A percentile compares a stretch with the other conserved stretches of the same genome.
phyloP scores from a whole-genome alignment of 2,888 invertebrate species.

The Baccha elongata region DNA sequence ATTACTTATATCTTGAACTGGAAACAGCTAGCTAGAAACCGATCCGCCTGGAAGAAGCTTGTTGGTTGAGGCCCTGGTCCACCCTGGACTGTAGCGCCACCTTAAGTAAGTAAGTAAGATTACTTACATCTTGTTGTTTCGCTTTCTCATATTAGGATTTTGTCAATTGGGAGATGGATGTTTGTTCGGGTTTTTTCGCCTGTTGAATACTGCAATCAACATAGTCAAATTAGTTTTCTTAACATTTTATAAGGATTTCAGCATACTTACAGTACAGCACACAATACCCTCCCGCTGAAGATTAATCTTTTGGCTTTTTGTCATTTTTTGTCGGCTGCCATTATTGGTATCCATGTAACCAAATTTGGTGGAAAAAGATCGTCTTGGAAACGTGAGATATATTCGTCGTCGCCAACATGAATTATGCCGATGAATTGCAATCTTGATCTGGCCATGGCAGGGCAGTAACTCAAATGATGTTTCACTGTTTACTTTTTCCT shows the following conservation, averaged over 20 bases:
- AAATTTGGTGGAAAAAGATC: constrained; percentile 97
- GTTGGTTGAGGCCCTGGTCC: no score
- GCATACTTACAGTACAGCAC: constrained; percentile 87
- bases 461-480: no score
- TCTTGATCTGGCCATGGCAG: no score
- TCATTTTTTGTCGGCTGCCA: constrained; percentile 87
- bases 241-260: not conserved
- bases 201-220: constrained; percentile 78
- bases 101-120: no score
- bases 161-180: constrained; percentile 75
- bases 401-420: no score
- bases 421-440: no score
- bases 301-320: constrained; percentile 86
- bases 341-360: constrained; percentile 92
- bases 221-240: not conserved
- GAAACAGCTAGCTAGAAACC: no score
- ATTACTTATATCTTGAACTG: no score
- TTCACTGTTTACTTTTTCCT: no score
- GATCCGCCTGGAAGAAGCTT: no score
- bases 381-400: constrained; percentile 98
- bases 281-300: constrained; percentile 95
- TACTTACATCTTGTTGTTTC: constrained; percentile 84
- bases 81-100: no score
- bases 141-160: constrained; percentile 82
- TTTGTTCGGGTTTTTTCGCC: constrained; percentile 77